Percentiles rank a stretch among this genome's conserved stretches.
phyloP scores from a whole-genome alignment of 2,797 vertebrate species.

The Syndactyla subalaris region DNA sequence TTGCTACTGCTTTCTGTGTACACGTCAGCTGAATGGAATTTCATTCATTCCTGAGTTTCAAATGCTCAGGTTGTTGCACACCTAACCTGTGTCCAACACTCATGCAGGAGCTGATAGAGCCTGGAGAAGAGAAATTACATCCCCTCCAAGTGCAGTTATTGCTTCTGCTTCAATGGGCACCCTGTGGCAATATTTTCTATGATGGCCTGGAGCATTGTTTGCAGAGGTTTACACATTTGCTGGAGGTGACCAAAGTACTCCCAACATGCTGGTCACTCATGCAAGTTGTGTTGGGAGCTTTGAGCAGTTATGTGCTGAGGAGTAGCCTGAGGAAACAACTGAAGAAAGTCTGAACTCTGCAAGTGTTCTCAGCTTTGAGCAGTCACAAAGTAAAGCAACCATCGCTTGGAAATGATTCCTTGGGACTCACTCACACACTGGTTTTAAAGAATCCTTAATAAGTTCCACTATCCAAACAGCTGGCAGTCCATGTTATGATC shows the following conservation, averaged over 20 bases:
- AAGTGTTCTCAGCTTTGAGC: neutral
- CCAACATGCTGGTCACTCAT: neutral
- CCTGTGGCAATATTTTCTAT: neutral
- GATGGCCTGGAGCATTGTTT: too few relatives aligned
- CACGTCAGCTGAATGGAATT: neutral
- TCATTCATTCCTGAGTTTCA: neutral
- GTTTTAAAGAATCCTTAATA: neutral
- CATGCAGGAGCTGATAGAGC: neutral
- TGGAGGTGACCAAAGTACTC: neutral
- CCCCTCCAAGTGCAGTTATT: neutral
- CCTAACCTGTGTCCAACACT: neutral
- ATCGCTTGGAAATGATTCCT: neutral
- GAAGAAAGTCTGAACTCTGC: neutral
- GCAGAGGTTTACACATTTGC: neutral
- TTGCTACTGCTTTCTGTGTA: neutral
- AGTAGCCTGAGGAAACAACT: neutral
- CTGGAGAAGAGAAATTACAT: neutral
- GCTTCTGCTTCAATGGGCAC: neutral
- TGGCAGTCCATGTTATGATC: neutral
- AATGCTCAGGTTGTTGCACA: neutral
- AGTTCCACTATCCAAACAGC: neutral
- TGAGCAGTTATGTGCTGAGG: neutral
- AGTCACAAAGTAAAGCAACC: neutral
- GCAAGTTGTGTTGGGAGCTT: neutral
- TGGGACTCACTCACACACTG: neutral